Conservation (phyloP, 2,888 invertebrate species). For the Athalia cordata region DNA sequence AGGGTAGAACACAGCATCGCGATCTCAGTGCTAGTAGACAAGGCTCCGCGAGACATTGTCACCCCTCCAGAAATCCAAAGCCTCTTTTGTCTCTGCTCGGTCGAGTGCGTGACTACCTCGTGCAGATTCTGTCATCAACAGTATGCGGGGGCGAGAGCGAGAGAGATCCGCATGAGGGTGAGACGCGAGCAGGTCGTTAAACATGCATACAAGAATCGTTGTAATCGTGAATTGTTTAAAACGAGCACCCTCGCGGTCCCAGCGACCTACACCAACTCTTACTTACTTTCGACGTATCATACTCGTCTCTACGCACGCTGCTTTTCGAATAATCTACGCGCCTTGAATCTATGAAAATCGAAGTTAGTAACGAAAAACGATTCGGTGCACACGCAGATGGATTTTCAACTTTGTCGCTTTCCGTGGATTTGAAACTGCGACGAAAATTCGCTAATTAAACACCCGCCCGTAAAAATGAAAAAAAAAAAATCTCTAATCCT, state of each 20-base stretch:
- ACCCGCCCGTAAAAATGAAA: not conserved
- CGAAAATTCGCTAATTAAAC: not conserved
- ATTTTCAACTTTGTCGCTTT: not conserved
- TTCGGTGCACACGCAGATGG: not conserved
- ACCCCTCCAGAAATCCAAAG: constrained; percentile 49
- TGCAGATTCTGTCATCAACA: constrained; percentile 24
- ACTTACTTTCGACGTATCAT: not conserved
- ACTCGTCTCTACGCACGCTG: not conserved
- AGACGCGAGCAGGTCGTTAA: constrained; percentile 52
- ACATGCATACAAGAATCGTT: constrained; percentile 40
- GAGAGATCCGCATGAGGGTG: constrained; percentile 46
- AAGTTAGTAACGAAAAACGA: too few species aligned
- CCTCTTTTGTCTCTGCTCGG: constrained; percentile 61
- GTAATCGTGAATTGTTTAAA: constrained; percentile 37
- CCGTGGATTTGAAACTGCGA: not conserved
- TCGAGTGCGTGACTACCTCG: constrained; percentile 58
- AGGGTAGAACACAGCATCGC: not conserved
- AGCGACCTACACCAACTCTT: not conserved
- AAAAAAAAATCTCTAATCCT: too few species aligned
- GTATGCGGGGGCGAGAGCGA: not conserved
- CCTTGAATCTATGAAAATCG: too few species aligned
- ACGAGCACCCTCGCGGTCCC: constrained; percentile 6
- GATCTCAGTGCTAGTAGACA: constrained; percentile 42
- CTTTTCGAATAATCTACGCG: not conserved
- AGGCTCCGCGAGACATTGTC: constrained; percentile 62